phyloP scores from a whole-genome alignment of 1,140 invertebrate species.

The Micrasema longulum region DNA sequence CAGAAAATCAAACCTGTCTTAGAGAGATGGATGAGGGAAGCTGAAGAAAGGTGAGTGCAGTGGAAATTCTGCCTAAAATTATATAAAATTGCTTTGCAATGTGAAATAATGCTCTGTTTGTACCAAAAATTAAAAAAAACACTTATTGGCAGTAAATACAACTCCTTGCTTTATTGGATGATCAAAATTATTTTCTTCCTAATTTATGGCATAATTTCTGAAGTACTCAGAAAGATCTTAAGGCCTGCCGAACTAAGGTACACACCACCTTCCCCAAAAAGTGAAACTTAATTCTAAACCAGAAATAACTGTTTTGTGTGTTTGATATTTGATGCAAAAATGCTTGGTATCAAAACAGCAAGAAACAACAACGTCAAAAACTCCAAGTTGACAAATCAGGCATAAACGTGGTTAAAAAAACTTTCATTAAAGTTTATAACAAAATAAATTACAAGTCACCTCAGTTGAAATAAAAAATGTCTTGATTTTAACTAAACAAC shows the following conservation, averaged over 20 bases:
- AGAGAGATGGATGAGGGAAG: constrained; percentile 98
- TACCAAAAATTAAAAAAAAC: background rate
- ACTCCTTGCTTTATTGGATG: background rate
- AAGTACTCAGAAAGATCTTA: constrained; percentile 32
- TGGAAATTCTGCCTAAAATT: constrained; percentile 40
- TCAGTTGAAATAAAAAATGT: no score
- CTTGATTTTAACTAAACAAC: no score
- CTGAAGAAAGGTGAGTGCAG: constrained; percentile 90
- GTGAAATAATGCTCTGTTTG: background rate
- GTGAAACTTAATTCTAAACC: no score
- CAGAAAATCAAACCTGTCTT: constrained; percentile 99
- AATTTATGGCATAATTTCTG: constrained; percentile 38
- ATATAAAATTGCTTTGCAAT: constrained; percentile 20
- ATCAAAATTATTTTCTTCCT: constrained; percentile 12
- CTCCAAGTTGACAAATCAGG: no score
- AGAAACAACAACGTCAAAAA: no score
- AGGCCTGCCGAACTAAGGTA: background rate
- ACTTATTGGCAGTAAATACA: constrained; percentile 24
- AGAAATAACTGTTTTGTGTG: no score
- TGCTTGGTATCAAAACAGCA: no score
- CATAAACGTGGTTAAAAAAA: no score
- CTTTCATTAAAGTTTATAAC: no score
- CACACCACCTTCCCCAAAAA: no score
- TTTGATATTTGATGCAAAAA: no score
- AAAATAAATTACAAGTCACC: no score